Conservation (phyloP, 1,140 invertebrate species). For the Cyclargus thomasi region DNA sequence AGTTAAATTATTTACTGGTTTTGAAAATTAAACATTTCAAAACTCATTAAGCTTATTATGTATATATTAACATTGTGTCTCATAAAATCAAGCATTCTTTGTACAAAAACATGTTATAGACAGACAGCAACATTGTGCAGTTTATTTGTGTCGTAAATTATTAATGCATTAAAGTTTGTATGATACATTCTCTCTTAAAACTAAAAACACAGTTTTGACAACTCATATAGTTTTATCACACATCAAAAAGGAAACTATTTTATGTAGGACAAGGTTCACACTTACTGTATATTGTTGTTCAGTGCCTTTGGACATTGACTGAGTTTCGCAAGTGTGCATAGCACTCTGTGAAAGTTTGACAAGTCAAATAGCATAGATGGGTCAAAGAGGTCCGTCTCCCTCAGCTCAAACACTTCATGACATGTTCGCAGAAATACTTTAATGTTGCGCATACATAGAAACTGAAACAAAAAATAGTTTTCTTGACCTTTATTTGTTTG, state of each 20-base stretch:
- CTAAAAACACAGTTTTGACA: not conserved
- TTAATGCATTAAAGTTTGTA: no score
- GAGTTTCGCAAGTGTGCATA: constrained; percentile 91
- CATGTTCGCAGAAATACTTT: constrained; percentile 92
- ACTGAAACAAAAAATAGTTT: constrained; percentile 79
- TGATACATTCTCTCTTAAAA: not conserved
- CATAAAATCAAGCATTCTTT: no score
- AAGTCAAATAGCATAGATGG: constrained; percentile 94
- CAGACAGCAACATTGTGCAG: no score
- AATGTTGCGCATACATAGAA: constrained; percentile 95
- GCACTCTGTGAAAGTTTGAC: constrained; percentile 93
- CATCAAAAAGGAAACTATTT: not conserved
- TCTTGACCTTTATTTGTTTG: no score
- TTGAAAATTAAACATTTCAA: no score
- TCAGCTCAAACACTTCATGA: constrained; percentile 86
- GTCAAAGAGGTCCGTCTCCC: constrained; percentile 93
- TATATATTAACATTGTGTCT: no score
- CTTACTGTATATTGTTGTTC: constrained; percentile 83
- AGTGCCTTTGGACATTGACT: constrained; percentile 85
- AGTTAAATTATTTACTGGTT: not conserved
- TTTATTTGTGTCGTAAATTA: no score
- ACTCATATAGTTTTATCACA: not conserved
- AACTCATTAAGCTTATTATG: no score
- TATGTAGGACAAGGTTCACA: constrained; percentile 32
- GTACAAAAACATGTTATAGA: no score